Evolutionary conservation across 2,888 invertebrate genomes (phyloP).

Genomic region (Nemurella pictetii): DNA sequence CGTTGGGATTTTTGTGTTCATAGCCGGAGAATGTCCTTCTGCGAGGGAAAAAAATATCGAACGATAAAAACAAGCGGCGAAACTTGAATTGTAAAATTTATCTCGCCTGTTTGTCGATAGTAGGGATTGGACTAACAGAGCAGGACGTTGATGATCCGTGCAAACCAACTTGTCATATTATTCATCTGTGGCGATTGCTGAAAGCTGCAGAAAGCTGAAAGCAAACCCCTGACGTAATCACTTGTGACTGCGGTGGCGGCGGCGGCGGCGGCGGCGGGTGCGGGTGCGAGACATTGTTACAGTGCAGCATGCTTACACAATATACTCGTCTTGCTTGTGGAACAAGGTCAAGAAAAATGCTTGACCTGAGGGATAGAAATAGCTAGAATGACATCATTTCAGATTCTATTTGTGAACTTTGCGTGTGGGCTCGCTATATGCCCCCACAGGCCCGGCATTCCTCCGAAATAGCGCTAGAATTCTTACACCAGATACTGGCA

Average conservation of each 20-base stretch:
- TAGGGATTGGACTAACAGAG: no score
- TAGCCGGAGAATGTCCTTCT: no score
- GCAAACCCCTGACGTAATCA: neutral
- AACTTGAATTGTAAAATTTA: no score
- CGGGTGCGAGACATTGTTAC: neutral
- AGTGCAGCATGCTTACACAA: neutral
- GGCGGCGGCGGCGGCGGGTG: no score
- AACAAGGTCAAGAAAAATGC: conserved; percentile 9
- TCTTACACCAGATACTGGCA: no score
- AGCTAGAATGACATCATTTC: conserved; percentile 21
- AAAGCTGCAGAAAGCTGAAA: neutral
- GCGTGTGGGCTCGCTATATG: neutral
- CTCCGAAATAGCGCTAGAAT: no score
- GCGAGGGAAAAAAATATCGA: no score
- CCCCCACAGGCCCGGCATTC: neutral
- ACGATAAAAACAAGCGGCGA: no score
- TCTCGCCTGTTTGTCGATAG: no score
- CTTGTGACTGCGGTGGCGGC: neutral
- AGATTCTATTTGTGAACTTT: conserved; percentile 5
- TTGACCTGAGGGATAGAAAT: conserved; percentile 13
- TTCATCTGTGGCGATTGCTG: neutral
- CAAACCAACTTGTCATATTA: no score
- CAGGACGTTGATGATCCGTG: no score
- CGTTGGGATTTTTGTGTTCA: no score
- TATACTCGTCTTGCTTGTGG: neutral